These are phyloP conservation scores for Rhogogaster chlorosoma DNA, from an alignment of 2,888 invertebrate species.

Conservation along the genomic window DNA sequence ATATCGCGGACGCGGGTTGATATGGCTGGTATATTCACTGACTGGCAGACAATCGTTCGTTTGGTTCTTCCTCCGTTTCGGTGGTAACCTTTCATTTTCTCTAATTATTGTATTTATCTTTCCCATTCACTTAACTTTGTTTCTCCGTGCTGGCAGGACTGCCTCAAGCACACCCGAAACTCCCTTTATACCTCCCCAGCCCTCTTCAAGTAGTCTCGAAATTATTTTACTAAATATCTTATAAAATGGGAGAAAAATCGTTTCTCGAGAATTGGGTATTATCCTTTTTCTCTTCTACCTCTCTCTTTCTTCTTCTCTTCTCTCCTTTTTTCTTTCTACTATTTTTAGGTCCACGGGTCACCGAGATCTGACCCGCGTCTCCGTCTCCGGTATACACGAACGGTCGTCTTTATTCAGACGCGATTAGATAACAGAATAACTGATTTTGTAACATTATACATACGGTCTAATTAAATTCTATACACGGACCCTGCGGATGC, in stretches of 20 bases:
- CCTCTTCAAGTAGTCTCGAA: not conserved
- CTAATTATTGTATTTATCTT: slow-evolving; percentile 74
- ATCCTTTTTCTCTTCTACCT: not conserved
- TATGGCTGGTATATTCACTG: not conserved
- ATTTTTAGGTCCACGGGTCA: not conserved
- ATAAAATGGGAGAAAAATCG: not conserved
- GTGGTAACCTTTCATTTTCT: slow-evolving; percentile 64
- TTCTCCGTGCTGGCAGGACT: slow-evolving; percentile 56
- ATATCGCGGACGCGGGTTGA: not conserved
- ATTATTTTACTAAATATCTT: slow-evolving; percentile 2
- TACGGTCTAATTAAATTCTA: slow-evolving; percentile 25
- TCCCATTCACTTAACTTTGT: slow-evolving; percentile 72
- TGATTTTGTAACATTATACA: slow-evolving; percentile 5
- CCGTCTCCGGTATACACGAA: not conserved
- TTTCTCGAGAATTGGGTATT: not conserved
- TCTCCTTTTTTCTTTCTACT: not conserved
- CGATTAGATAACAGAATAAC: slow-evolving; percentile 27
- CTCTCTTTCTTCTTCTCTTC: not conserved
- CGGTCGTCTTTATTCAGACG: not conserved
- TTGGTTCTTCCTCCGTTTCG: slow-evolving; percentile 53
- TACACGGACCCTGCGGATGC: not conserved
- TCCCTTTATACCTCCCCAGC: not conserved
- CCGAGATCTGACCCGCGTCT: not conserved
- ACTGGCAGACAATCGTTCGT: slow-evolving; percentile 30
- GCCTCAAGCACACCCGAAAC: slow-evolving; percentile 10